Evolutionary conservation across 2,113 vertebrate species (phyloP).

Genomic region (Mormyrus iriodes): DNA sequence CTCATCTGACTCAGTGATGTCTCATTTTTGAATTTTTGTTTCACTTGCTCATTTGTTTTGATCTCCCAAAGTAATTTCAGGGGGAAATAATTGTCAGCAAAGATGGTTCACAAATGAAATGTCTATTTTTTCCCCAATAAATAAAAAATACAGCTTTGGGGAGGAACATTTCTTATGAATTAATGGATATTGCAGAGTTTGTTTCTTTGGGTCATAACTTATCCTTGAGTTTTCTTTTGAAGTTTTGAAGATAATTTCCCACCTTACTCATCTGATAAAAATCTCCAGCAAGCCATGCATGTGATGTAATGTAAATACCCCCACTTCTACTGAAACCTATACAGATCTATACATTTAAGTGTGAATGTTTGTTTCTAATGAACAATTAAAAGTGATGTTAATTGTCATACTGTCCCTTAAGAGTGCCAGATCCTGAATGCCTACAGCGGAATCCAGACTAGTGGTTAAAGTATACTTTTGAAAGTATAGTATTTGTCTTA

Average conservation of each 20-base stretch:
- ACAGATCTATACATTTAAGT: background rate
- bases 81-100: background rate
- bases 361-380: background rate
- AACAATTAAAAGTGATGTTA: background rate
- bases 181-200: background rate
- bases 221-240: background rate
- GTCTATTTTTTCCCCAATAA: background rate
- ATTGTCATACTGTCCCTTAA: background rate
- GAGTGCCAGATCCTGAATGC: background rate
- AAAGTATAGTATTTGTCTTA: background rate
- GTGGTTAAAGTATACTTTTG: background rate
- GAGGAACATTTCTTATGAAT: background rate
- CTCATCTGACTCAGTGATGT: background rate
- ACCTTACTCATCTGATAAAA: background rate
- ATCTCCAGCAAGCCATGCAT: background rate
- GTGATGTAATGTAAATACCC: background rate
- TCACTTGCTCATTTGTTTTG: background rate
- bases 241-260: background rate
- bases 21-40: background rate
- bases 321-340: background rate
- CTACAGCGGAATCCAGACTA: background rate
- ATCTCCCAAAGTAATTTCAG: background rate
- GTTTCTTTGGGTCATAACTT: background rate
- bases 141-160: background rate
- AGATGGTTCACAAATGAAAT: background rate